Base-by-base conservation (phyloP, 2,113 vertebrate genomes). In the Gracilinanus agilis region DNA sequence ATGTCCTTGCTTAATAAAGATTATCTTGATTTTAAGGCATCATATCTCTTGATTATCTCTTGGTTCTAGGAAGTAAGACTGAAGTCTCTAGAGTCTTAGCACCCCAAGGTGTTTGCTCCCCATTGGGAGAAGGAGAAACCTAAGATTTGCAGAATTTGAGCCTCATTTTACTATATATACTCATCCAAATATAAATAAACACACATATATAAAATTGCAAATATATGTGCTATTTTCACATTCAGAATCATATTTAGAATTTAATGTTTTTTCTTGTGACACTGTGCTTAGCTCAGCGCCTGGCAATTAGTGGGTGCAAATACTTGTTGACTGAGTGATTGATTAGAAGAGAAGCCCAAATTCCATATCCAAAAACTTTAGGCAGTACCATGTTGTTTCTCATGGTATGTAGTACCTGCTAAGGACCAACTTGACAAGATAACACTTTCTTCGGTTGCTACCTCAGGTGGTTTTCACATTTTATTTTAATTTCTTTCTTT, bases 401-500 rank as follows among this genome's bases (percentile, higher is more conserved):
- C 19, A 40, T 40, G 67, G 16, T n/a, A 10, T 16, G 6, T 75
- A 75, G 34, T 9, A n/a, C 34, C 13, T n/a, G 34, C 16, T 21
- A 83, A n/a, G n/a, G 67, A 83, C 16, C n/a, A 19, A 19, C 19
- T 40, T 40, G 67, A 83, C n/a, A 83, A 23, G 21, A 83, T 23
- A 40, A 83, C 19, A 40, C 67, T 75, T 75, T 34, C 13, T n/a
- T 75, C 5, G 6, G 34, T n/a, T 75, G 34, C 25, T 89, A 83
- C 44, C 44, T 94, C 40, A 10, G 94, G 49, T 91, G 67, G 88
- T 93, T 94, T 90, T 93, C 16, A 25, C 67, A 91, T 95, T 95
- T 89, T 92, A 90, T 90, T 58, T 96, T 53, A 88, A 58, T 91
- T 94, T 21, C 3, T 90, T 96, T 96, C 55, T 83, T 89, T 25